Conservation (phyloP, 64 coral and sea anemone genomes). For the Pocillopora verrucosa region DNA sequence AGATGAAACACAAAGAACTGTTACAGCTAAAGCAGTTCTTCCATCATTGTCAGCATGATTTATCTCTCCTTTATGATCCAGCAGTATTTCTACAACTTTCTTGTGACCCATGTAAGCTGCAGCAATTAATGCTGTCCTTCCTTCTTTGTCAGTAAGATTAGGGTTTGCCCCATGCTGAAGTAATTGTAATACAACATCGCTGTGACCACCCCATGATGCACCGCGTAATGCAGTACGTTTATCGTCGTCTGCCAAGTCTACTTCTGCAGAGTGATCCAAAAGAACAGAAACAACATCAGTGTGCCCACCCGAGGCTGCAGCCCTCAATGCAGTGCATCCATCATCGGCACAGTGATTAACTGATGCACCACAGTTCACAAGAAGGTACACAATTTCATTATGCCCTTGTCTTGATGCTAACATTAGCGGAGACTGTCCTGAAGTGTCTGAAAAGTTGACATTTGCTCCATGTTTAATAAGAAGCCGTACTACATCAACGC, state of each 20-base stretch:
- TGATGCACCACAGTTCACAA: conserved; percentile 93
- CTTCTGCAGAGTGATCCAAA: conserved; percentile 80
- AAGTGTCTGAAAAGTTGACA: conserved; percentile 86
- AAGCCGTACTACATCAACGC: conserved; percentile 73
- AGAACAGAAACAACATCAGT: conserved; percentile 92
- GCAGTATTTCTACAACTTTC: conserved; percentile 80
- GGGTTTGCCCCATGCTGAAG: conserved; percentile 88
- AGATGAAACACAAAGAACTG: conserved; percentile 73
- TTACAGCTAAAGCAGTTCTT: conserved; percentile 88
- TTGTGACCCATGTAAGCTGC: conserved; percentile 94
- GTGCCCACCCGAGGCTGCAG: conserved; percentile 83
- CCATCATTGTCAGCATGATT: conserved; percentile 96
- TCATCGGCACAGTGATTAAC: conserved; percentile 81
- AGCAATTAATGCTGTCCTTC: conserved; percentile 92
- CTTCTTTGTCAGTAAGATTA: conserved; percentile 89
- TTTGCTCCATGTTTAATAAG: conserved; percentile 92
- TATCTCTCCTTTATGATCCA: conserved; percentile 86
- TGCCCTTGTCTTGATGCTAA: conserved; percentile 85
- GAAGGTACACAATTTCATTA: conserved; percentile 92
- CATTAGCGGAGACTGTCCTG: conserved; percentile 88
- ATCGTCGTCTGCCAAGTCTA: conserved; percentile 91
- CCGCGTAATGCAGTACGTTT: conserved; percentile 89
- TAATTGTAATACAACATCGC: conserved; percentile 81
- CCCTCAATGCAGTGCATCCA: conserved; percentile 92
- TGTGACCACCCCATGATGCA: conserved; percentile 96